Base-by-base conservation (phyloP, 2,113 vertebrate species). In the Ptychochromis oligacanthus region DNA sequence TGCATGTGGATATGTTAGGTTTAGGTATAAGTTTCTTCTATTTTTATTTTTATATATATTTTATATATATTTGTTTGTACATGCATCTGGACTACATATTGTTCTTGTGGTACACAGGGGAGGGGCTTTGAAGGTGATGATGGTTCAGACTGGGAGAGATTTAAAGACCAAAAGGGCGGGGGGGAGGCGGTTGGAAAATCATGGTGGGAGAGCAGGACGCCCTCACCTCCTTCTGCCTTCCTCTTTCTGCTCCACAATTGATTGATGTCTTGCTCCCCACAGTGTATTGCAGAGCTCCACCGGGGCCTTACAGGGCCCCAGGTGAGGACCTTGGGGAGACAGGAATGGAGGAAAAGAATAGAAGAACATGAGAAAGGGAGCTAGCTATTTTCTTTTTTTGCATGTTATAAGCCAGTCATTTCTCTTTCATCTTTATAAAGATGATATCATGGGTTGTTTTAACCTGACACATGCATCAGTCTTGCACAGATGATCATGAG, bases 301-400 rank as follows among this genome's bases (percentile, higher is more conserved):
- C 0, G 36, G 82, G 75, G 88, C 57, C 75, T 54, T 58, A 13
- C 57, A 28, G 80, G 85, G 56, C 80, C 81, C 83, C 84, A 85
- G 87, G 86, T 89, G 86, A 87, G 84, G 87, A 90, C 87, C 82
- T 65, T 5, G 54, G 80, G 31, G 64, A 78, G 70, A 59, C 40
- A 0, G 18, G 26, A 65, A 52, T 40, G 43, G 24, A 75, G 46
- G 6, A 5, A 6, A 46, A 81, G 12, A 52, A 26, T 40, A 52
- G 65, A 59, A 85, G 80, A 31, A 22, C 46, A 82, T 56, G 54
- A 80, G 49, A n/a, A 18, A 7, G 18, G 5, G 56, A 7, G n/a
- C 28, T 7, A 12, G 38, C 36, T 28, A 2, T 72, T 64, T 59
- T 56, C 74, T 75, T 72, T 75, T n/a, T 52, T 54, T 20, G 20